Conservation (phyloP, 2,888 invertebrate genomes). For the Eumerus sabulonum region DNA sequence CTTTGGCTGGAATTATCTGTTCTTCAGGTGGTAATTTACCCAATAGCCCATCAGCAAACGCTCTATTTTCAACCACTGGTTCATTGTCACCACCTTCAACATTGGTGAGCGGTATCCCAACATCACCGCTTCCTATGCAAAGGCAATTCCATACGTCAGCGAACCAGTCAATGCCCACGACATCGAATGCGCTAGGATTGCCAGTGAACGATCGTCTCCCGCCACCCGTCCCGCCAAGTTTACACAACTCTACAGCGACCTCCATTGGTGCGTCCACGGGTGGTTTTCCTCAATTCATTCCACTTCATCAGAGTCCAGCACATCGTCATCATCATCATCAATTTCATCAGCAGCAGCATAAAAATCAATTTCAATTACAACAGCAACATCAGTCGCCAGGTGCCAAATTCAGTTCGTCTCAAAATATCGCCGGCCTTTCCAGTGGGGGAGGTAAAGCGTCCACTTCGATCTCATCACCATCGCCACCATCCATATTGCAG, state of each 20-base stretch:
- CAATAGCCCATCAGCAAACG: conserved; percentile 76
- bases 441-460: conserved; percentile 69
- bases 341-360: conserved; percentile 71
- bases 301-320: conserved; percentile 57
- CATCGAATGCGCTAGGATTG: conserved; percentile 74
- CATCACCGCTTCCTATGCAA: conserved; percentile 77
- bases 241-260: conserved; percentile 54
- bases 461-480: conserved; percentile 77
- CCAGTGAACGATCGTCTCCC: conserved; percentile 68
- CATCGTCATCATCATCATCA: conserved; percentile 64
- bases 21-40: conserved; percentile 70
- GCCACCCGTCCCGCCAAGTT: conserved; percentile 61
- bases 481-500: conserved; percentile 77
- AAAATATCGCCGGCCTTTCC: conserved; percentile 59
- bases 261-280: conserved; percentile 54
- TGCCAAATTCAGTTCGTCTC: conserved; percentile 61
- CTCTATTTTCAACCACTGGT: conserved; percentile 74
- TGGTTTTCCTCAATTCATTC: conserved; percentile 62
- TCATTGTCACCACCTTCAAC: conserved; percentile 60
- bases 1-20: conserved; percentile 56
- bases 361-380: conserved; percentile 72
- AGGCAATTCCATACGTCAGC: conserved; percentile 74
- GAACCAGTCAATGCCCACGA: conserved; percentile 69
- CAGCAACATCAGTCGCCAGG: conserved; percentile 72
- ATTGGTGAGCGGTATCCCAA: conserved; percentile 72